Evolutionary conservation across 2,888 invertebrate species (phyloP), one percentile per base, ranked within the genome.

Genomic region (Noctuana brunneofusca): DNA sequence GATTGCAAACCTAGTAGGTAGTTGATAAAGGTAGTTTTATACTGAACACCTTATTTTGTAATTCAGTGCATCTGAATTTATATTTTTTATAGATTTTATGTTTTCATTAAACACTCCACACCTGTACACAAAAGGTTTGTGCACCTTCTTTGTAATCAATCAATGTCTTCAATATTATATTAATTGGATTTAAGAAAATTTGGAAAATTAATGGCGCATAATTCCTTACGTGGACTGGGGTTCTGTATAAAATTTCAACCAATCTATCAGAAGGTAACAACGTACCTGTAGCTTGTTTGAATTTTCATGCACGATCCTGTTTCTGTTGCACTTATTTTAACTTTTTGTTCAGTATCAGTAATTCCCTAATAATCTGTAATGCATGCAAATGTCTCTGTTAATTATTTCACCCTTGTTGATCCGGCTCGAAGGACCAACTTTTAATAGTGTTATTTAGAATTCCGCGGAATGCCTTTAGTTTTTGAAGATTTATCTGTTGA

Each of bases 281-380:
- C 75, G 35, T 60, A 58, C 78, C 79, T 76, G 78, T 82, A 79
- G 79, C 77, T 83, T 84, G 80, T 80, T 86, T 83, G 80, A 84
- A 81, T 69, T 83, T 80, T 82, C 68, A 78, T 78, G 78, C 80
- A 80, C 79, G 71, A 66, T 73, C 64, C 72, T 72, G 22, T 57
- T 52, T 49, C 43, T 16, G 14, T 27, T 50, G 38, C 62, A 55
- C 62, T 38, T 27, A 16, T 48, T 46, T 48, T 60, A 27, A 30
- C 30, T 52, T 24, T 18, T 24, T 24, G 18, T 52, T 43, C 32
- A 43, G 41, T 24, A 0, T 16, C 12, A 22, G 41, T 24, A 9
- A 12, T 27, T 12, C 4, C 18, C 18, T 16, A 50, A 6, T 14
- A 14, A 27, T 49, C 6, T 50, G 3, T 16, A 50, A 24, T 12